These are phyloP conservation scores for Rotaria macrura DNA, from an alignment of 2,888 invertebrate genomes.

Conservation along the genomic window DNA sequence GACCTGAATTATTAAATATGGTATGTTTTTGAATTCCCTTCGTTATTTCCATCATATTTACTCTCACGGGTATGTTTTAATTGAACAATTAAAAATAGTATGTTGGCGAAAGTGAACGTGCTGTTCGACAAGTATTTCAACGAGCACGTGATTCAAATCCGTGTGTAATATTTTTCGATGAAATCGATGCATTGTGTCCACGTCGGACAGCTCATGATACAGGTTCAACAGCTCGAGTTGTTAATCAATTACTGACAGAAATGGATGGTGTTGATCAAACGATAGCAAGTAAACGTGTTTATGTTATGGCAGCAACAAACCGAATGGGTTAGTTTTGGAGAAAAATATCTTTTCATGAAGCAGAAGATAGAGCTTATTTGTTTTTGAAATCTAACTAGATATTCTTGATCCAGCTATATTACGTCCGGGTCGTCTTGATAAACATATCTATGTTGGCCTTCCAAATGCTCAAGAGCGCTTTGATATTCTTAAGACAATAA, in stretches of 20 bases:
- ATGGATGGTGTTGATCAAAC: conserved; percentile 80
- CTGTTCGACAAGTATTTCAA: conserved; percentile 86
- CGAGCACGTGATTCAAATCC: conserved; percentile 86
- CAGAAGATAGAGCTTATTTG: background rate
- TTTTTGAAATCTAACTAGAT: conserved; percentile 53
- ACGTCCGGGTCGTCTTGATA: conserved; percentile 76
- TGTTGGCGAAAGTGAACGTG: conserved; percentile 93
- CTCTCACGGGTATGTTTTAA: conserved; percentile 31
- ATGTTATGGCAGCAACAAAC: conserved; percentile 88
- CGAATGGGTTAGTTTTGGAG: conserved; percentile 59
- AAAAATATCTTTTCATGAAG: background rate
- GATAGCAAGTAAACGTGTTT: conserved; percentile 70
- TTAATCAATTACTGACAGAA: conserved; percentile 90
- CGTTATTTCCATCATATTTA: background rate
- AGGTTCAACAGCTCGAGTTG: conserved; percentile 61
- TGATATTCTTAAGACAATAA: conserved; percentile 72
- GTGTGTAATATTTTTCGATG: conserved; percentile 97
- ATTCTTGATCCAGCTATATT: conserved; percentile 89
- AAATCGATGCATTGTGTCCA: conserved; percentile 87
- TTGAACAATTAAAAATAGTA: conserved; percentile 55
- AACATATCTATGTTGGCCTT: conserved; percentile 76
- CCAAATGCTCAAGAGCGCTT: conserved; percentile 66
- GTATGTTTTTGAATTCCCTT: conserved; percentile 56
- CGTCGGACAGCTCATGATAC: conserved; percentile 66
- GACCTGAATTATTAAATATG: conserved; percentile 94